Evolutionary conservation across 2,888 invertebrate species (phyloP), one percentile per base, ranked within the genome.

Genomic region (Athalia cordata): DNA sequence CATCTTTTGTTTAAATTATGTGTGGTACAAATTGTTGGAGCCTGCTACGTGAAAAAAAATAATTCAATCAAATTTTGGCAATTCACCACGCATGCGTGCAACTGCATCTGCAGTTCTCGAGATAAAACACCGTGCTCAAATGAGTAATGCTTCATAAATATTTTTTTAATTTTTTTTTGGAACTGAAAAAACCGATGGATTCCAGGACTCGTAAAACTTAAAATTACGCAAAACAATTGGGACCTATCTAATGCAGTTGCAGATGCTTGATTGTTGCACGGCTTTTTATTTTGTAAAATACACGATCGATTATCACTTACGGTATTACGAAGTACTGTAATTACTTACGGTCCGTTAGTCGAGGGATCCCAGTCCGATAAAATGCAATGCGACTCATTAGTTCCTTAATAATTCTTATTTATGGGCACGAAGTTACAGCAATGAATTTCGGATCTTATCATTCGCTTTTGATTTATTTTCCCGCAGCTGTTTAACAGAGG

Each of bases 241-340:
- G 29, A 29, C 29, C 29, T 29, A 29, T 29, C 29, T 29, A 29
- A 29, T 29, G 47, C 13, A 4, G 49, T 47, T 49, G 5, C 66
- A 7, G 13, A n/a, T 13, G 7, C 29, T 59, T 9, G 5, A 13
- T n/a, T 66, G 47, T 47, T 47, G 13, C 3, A 49, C 8, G 50
- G 3, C 52, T 9, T 8, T 52, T 29, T 11, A n/a, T n/a, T 55
- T n/a, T 52, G 11, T 55, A 29, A 29, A 3, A 7, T 29, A 52
- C 43, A 55, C 50, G 50, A 68, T 68, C 43, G 50, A 68, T 50
- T 68, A 68, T 68, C 68, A 68, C 55, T 68, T 68, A 68, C 15
- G 55, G 55, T 29, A 29, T 55, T 11, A 9, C 9, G 55, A 52
- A 15, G 55, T 55, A 55, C 68, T 50, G 29, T 68, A 68, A 68